A percentile compares a stretch with the other conserved stretches of the same genome.
Evolutionary conservation across 2,113 vertebrate genomes (phyloP).

Genomic region (Fukomys damarensis): DNA sequence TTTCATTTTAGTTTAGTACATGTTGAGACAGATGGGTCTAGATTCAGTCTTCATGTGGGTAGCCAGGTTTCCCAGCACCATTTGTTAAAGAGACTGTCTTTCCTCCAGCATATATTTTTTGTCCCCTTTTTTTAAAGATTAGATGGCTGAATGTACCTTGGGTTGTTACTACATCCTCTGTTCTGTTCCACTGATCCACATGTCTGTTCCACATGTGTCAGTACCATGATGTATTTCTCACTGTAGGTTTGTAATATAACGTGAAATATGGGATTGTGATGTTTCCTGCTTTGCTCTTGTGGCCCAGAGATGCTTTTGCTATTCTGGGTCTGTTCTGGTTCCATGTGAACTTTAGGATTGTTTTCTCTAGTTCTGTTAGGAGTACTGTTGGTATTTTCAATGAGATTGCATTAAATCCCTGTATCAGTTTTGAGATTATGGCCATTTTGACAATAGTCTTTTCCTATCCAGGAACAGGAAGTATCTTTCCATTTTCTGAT

Average conservation of each 20-base stretch:
- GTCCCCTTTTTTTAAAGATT: background rate
- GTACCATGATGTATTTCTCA: background rate
- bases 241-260: background rate
- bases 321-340: background rate
- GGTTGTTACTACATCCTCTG: background rate
- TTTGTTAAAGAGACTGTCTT: background rate
- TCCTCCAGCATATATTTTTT: background rate
- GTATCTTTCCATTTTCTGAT: background rate
- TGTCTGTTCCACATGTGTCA: background rate
- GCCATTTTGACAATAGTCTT: background rate
- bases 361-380: background rate
- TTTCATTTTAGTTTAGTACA: background rate
- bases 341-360: background rate
- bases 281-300: background rate
- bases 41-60: background rate
- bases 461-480: background rate
- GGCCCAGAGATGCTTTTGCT: background rate
- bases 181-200: background rate
- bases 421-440: background rate
- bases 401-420: background rate
- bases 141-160: background rate
- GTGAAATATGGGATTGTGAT: background rate
- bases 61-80: background rate
- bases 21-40: background rate
- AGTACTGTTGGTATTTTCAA: background rate